These are phyloP conservation scores for Pachypanchax playfairii DNA, from an alignment of 2,113 vertebrate species.

Conservation along the genomic window DNA sequence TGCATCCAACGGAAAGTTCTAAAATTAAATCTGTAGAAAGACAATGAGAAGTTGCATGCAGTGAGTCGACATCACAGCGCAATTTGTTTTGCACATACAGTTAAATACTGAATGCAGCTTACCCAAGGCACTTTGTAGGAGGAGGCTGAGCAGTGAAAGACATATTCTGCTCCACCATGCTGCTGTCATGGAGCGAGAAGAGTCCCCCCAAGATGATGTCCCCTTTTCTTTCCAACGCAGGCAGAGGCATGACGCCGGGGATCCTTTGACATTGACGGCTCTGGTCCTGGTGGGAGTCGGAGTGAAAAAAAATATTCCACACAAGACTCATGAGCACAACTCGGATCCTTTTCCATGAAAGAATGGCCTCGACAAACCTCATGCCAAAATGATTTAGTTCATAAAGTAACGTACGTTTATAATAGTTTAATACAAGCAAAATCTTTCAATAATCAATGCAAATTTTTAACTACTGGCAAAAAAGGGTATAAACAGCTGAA, in stretches of 20 bases:
- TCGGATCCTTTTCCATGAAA: background rate
- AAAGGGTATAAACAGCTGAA: background rate
- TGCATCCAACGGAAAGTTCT: conserved; percentile 82
- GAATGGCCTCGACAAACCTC: background rate
- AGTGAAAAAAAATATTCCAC: conserved; percentile 21
- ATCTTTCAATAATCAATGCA: background rate
- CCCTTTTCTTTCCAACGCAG: conserved; percentile 71
- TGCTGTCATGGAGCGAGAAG: conserved; percentile 80
- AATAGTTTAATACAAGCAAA: background rate
- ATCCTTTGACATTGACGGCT: conserved; percentile 62
- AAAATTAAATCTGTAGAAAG: conserved; percentile 76
- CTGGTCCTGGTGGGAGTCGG: conserved; percentile 25
- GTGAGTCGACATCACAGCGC: background rate
- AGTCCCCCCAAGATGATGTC: conserved; percentile 80
- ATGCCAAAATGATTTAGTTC: conserved; percentile 23
- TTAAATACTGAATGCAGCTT: conserved; percentile 4
- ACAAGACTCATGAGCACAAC: conserved; percentile 47
- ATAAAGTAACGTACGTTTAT: background rate
- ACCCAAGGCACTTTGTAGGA: conserved; percentile 74
- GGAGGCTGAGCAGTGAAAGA: conserved; percentile 68
- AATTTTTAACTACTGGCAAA: background rate
- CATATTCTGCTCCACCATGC: conserved; percentile 65
- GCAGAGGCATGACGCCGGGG: conserved; percentile 58
- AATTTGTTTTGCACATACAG: background rate
- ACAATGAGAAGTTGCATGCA: background rate